Evolutionary conservation across 2,888 invertebrate species (phyloP).

Genomic region (Petrolisthes manimaculis): DNA sequence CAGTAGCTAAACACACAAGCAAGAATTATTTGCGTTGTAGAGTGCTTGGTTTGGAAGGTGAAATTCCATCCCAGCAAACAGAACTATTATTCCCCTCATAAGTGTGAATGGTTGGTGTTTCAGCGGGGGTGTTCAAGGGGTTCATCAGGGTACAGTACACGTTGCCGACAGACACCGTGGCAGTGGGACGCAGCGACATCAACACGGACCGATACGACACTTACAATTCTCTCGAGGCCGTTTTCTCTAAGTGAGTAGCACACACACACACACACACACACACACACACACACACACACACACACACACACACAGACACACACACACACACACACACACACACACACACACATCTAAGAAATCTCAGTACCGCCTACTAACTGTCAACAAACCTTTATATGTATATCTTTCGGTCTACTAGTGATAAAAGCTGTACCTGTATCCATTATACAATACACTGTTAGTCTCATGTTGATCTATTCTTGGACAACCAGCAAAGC

Average conservation of each 20-base stretch:
- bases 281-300: slow-evolving; percentile 22
- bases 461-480: too few relatives aligned
- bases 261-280: slow-evolving; percentile 18
- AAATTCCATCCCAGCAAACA: background rate
- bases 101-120: background rate
- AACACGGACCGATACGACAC: slow-evolving; percentile 33
- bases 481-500: too few relatives aligned
- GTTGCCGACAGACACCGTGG: slow-evolving; percentile 35
- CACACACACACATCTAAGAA: background rate
- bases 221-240: slow-evolving; percentile 45
- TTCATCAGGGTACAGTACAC: slow-evolving; percentile 43
- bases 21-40: too few relatives aligned
- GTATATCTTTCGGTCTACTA: too few relatives aligned
- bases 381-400: too few relatives aligned
- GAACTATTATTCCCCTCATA: too few relatives aligned
- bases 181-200: slow-evolving; percentile 33
- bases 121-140: slow-evolving; percentile 55
- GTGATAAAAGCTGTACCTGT: too few relatives aligned
- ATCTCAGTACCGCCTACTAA: background rate
- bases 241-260: slow-evolving; percentile 50
- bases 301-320: background rate
- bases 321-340: slow-evolving; percentile 9
- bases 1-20: background rate
- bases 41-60: background rate
- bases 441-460: too few relatives aligned